A percentile compares a stretch with the other conserved stretches of the same genome.
Evolutionary conservation across 2,113 vertebrate genomes (phyloP).

Genomic region (human (Homo sapiens)): DNA sequence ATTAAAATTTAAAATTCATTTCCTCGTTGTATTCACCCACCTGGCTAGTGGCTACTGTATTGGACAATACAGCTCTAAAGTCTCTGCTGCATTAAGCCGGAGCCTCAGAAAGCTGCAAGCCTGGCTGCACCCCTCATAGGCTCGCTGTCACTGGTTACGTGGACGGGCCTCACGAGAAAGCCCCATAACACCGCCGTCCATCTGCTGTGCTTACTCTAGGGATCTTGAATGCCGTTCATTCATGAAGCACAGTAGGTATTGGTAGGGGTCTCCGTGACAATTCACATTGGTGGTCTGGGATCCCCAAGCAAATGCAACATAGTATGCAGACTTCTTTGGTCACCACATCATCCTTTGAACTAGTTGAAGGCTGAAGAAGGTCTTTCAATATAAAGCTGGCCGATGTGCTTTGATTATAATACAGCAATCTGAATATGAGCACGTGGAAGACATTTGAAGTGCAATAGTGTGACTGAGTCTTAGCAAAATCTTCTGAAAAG

Average conservation of each 20-base stretch:
- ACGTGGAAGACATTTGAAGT: too few relatives aligned
- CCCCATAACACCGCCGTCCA: neutral
- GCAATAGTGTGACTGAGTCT: neutral
- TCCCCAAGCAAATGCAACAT: neutral
- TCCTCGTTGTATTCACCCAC: too few relatives aligned
- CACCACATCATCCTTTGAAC: neutral
- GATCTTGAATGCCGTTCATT: neutral
- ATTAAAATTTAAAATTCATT: too few relatives aligned
- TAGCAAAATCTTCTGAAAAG: neutral
- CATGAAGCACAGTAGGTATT: neutral
- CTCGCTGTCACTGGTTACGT: neutral
- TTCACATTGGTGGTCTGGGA: neutral
- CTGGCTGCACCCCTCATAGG: rapidly evolving
- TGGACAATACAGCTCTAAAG: neutral
- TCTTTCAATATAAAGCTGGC: neutral
- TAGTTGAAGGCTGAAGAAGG: neutral
- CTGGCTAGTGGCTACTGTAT: neutral
- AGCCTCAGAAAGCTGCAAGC: neutral
- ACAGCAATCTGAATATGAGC: rapidly evolving
- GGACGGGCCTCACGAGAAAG: neutral
- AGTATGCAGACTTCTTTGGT: neutral
- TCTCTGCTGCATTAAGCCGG: neutral
- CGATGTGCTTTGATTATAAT: neutral
- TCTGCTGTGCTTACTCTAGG: neutral
- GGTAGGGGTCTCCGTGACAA: neutral